Evolutionary conservation across 1,140 invertebrate species (phyloP), one percentile per base, ranked within the genome.

Genomic region (Neuroterus valhalla): DNA sequence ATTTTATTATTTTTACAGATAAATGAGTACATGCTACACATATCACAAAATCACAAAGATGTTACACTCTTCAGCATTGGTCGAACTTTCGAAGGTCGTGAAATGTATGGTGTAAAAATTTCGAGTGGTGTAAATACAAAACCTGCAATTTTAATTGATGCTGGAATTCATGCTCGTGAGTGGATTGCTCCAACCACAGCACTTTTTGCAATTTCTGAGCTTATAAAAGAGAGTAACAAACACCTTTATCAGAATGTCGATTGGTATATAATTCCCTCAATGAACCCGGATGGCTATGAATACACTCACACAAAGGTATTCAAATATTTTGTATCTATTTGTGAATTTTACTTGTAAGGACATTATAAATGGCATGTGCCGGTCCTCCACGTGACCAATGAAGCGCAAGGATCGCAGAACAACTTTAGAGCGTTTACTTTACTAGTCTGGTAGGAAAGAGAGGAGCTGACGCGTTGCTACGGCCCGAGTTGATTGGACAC

Each of bases 261-360:
- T 77, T 93, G 93, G 93, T 92, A 94, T 82, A 93, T 96, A 70
- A 79, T 95, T 42, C 95, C 95, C 0, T 85, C 93, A 21, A 79
- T 92, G 17, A 96, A 96, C 86, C 94, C 94, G 0, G 94, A 96
- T 82, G 94, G 94, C 11, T 94, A 94, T 80, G 92, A 92, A 75
- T 95, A 92, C 80, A 91, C 92, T 10, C 91, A 92, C 52, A 85
- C 89, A 2, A 82, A 87, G 80, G 92, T 93, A 89, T 88, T 69
- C 4, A 2, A 31, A 31, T 31, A 31, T 31, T 31, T 31, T 31
- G 0, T 6, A 31, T 31, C 5, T 31, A 31, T 6, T 3, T 8
- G 31, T 38, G 10, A 1, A 38, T 10, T 5, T 38, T 38, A 8
- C 6, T n/a, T n/a, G 10, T 38, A 10, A 38, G 1, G 6, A 38